phyloP scores from a whole-genome alignment of 2,797 vertebrate genomes.

The Syngnathus rostellatus region DNA sequence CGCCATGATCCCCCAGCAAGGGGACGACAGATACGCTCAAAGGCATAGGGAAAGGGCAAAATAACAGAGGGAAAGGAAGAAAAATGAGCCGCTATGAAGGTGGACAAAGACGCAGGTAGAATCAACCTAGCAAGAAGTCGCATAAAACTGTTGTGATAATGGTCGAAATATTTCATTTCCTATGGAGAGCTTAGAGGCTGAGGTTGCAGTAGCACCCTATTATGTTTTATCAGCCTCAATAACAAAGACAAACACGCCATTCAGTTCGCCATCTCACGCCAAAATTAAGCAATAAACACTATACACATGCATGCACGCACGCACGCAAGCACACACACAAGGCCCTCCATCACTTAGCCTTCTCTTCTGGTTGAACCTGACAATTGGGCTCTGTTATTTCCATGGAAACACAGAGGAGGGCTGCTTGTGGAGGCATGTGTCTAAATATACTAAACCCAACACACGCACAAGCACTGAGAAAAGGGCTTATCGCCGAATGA shows the following conservation, averaged over 20 bases:
- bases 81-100: slow-evolving; percentile 3
- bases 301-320: neutral
- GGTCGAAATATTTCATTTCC: neutral
- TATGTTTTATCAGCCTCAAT: neutral
- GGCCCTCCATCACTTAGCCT: slow-evolving; percentile 39
- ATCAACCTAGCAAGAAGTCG: neutral
- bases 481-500: neutral
- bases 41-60: slow-evolving; percentile 9
- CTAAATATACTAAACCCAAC: slow-evolving; percentile 50
- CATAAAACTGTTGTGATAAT: neutral
- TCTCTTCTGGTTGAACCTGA: slow-evolving; percentile 48
- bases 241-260: neutral
- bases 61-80: slow-evolving; percentile 4
- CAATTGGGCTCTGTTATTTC: slow-evolving; percentile 63
- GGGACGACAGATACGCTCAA: slow-evolving; percentile 22
- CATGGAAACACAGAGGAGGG: slow-evolving; percentile 61
- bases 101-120: neutral
- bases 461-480: neutral
- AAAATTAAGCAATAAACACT: slow-evolving; percentile 14
- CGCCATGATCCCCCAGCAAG: slow-evolving; percentile 29
- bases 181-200: neutral
- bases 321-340: slow-evolving; percentile 11
- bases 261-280: neutral
- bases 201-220: neutral
- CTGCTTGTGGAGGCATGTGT: slow-evolving; percentile 47